These are phyloP conservation scores for Rousettus leschenaultii DNA, from an alignment of 2,113 vertebrate genomes.

Conservation along the genomic window DNA sequence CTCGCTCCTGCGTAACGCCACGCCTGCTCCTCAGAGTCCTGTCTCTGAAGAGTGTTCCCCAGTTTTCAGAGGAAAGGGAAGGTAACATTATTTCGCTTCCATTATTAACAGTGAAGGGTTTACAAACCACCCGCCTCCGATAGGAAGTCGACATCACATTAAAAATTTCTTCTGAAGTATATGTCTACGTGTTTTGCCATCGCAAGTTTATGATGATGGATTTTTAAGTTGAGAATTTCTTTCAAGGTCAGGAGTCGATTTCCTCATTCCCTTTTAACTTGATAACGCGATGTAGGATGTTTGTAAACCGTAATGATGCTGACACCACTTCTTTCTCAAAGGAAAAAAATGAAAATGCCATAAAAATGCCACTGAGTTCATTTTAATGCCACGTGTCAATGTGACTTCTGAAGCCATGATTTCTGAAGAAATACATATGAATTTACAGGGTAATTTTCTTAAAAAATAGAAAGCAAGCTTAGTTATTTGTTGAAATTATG, in stretches of 20 bases:
- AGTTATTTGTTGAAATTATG: constrained; percentile 76
- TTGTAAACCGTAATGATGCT: neutral
- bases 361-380: constrained; percentile 3
- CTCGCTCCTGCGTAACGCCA: neutral
- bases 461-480: constrained; percentile 72
- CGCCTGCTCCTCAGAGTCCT: neutral
- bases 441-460: constrained; percentile 66
- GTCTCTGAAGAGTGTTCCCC: neutral
- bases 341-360: constrained; percentile 24
- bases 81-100: neutral
- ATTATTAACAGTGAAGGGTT: neutral
- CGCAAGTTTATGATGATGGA: neutral
- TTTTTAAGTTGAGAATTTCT: neutral
- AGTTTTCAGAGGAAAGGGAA: neutral
- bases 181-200: neutral
- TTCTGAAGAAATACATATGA: neutral
- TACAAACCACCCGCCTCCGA: neutral
- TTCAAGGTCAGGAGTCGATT: neutral
- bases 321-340: neutral
- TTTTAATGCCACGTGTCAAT: constrained; percentile 9
- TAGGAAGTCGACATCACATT: neutral
- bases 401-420: neutral
- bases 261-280: neutral
- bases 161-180: neutral
- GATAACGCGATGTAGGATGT: neutral